Percentiles rank a stretch among this genome's conserved stretches.
phyloP scores from a whole-genome alignment of 2,797 vertebrate species.

The Malurus leucopterus region DNA sequence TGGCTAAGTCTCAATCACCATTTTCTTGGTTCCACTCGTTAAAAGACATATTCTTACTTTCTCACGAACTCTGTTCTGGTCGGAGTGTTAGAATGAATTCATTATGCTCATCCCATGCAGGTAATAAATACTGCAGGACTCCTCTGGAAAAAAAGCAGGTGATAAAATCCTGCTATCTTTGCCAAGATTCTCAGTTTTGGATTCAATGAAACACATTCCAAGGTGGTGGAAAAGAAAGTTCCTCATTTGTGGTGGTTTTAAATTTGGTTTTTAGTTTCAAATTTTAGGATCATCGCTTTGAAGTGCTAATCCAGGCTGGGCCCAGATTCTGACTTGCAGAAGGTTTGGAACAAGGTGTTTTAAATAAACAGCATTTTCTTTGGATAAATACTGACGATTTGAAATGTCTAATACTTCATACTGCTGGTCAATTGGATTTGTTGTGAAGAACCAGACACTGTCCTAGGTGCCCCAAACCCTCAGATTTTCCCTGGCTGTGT shows the following conservation, averaged over 20 bases:
- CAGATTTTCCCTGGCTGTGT: neutral
- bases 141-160: neutral
- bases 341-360: neutral
- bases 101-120: neutral
- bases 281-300: neutral
- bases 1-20: neutral
- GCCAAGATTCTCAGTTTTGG: neutral
- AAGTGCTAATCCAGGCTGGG: neutral
- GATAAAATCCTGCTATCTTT: conserved; percentile 1
- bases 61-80: neutral
- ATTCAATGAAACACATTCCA: neutral
- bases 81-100: neutral
- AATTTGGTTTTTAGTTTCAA: neutral
- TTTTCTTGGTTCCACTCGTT: neutral
- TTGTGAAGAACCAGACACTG: neutral
- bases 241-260: neutral
- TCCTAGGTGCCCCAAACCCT: neutral
- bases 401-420: neutral
- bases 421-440: neutral
- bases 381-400: neutral
- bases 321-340: neutral
- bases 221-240: neutral
- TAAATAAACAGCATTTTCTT: neutral
- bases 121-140: conserved; percentile 22
- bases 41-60: conserved; percentile 9